phyloP scores from a whole-genome alignment of 92 coral and sea anemone species.

The Isaurus tuberculatus region DNA sequence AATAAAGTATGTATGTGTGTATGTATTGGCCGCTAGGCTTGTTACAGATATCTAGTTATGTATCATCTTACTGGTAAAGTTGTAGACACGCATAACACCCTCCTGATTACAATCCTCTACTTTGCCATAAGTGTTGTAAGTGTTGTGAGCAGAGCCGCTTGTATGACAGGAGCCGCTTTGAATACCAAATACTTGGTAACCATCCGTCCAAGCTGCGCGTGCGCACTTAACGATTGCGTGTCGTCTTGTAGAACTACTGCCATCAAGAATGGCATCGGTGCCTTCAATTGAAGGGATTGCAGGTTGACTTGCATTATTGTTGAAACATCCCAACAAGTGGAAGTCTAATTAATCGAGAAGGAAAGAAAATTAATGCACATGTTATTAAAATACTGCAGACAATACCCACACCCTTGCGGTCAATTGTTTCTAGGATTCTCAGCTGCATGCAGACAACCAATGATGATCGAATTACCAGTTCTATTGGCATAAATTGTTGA shows the following conservation, averaged over 20 bases:
- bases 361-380: neutral
- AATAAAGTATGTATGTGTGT: too few species aligned
- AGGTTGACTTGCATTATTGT: neutral
- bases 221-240: slow-evolving; percentile 37
- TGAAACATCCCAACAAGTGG: slow-evolving; percentile 9
- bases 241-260: neutral
- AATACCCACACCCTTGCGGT: neutral
- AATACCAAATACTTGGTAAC: slow-evolving; percentile 34
- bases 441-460: too few species aligned
- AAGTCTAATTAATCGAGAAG: slow-evolving; percentile 3
- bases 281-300: neutral
- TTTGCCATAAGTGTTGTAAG: neutral
- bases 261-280: slow-evolving; percentile 23
- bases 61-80: neutral
- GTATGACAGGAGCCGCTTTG: neutral
- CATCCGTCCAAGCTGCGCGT: slow-evolving; percentile 32
- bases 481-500: too few species aligned
- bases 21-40: too few species aligned
- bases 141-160: neutral
- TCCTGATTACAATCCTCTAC: neutral
- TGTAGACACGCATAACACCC: neutral
- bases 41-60: too few species aligned
- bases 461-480: too few species aligned
- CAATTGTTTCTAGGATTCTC: too few species aligned
- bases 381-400: neutral